Evolutionary conservation across 2,888 invertebrate species (phyloP).

Genomic region (Eretmocerus hayati): DNA sequence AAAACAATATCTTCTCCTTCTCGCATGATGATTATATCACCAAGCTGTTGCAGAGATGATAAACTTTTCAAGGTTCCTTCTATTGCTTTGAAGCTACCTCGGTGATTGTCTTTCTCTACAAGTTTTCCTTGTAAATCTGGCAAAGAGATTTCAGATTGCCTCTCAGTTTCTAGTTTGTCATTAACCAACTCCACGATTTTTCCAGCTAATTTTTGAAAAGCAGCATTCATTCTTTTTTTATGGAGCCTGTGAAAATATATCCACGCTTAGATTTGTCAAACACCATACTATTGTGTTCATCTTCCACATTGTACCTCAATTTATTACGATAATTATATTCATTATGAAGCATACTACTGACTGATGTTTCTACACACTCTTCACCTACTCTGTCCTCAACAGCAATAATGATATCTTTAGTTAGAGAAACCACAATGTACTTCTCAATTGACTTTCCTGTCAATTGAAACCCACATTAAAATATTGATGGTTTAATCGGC

Average conservation of each 20-base stretch:
- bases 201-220: slow-evolving; percentile 12
- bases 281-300: slow-evolving; percentile 1
- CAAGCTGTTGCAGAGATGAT: slow-evolving; percentile 12
- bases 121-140: slow-evolving; percentile 16
- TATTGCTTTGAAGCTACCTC: slow-evolving; percentile 14
- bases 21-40: slow-evolving; percentile 10
- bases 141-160: slow-evolving; percentile 3
- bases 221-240: slow-evolving; percentile 8
- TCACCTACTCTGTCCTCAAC: slow-evolving; percentile 17
- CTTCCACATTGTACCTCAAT: slow-evolving; percentile 14
- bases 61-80: slow-evolving; percentile 10
- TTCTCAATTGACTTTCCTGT: slow-evolving; percentile 20
- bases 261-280: too few species aligned
- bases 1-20: slow-evolving; percentile 16
- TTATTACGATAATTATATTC: slow-evolving; percentile 20
- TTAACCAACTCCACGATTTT: slow-evolving; percentile 10
- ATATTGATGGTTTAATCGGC: slow-evolving; percentile 3
- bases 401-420: slow-evolving; percentile 20
- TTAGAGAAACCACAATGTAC: slow-evolving; percentile 15
- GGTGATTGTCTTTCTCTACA: slow-evolving; percentile 9
- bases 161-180: slow-evolving; percentile 7
- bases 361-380: slow-evolving; percentile 18
- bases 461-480: slow-evolving; percentile 8
- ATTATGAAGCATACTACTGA: slow-evolving; percentile 18
- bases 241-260: slow-evolving; percentile 10